These are phyloP conservation scores for Labrus mixtus DNA, from an alignment of 2,113 vertebrate genomes.

Conservation along the genomic window DNA sequence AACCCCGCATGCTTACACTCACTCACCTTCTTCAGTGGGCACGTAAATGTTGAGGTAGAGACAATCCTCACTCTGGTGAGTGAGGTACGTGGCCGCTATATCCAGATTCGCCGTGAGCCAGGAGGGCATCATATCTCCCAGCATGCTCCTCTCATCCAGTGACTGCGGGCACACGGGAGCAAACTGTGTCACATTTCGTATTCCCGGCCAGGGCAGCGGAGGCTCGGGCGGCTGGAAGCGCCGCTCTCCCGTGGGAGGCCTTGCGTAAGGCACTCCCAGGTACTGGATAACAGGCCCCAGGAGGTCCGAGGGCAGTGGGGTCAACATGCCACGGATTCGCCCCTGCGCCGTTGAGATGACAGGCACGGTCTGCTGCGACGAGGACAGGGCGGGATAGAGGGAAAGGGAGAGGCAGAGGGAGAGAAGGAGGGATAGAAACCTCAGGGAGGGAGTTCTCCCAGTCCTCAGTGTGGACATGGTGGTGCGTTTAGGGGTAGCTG, in stretches of 20 bases:
- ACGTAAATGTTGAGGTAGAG: slow-evolving; percentile 96
- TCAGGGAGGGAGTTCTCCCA: slow-evolving; percentile 73
- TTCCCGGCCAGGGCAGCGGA: slow-evolving; percentile 91
- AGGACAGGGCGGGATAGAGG: slow-evolving; percentile 24
- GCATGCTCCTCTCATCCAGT: slow-evolving; percentile 91
- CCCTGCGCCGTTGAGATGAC: slow-evolving; percentile 94
- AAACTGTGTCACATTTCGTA: slow-evolving; percentile 94
- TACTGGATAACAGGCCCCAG: slow-evolving; percentile 96
- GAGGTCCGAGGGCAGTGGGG: slow-evolving; percentile 93
- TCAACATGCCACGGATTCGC: slow-evolving; percentile 93
- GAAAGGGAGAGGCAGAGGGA: slow-evolving; percentile 49
- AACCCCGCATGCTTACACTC: slow-evolving; percentile 20
- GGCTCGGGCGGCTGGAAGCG: slow-evolving; percentile 95
- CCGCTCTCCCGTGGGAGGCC: slow-evolving; percentile 91
- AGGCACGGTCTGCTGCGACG: slow-evolving; percentile 82
- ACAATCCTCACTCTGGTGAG: slow-evolving; percentile 96
- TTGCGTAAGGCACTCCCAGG: slow-evolving; percentile 94
- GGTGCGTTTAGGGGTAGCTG: slow-evolving; percentile 61
- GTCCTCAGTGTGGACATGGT: slow-evolving; percentile 85
- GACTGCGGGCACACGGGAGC: slow-evolving; percentile 93
- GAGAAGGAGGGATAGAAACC: slow-evolving; percentile 56
- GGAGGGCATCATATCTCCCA: slow-evolving; percentile 94
- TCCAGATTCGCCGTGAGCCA: slow-evolving; percentile 98
- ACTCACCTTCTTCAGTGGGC: slow-evolving; percentile 95
- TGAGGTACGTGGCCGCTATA: slow-evolving; percentile 92